Evolutionary conservation across 2,797 vertebrate genomes (phyloP), one percentile per base, ranked within the genome.

Genomic region (Sarcoramphus papa): DNA sequence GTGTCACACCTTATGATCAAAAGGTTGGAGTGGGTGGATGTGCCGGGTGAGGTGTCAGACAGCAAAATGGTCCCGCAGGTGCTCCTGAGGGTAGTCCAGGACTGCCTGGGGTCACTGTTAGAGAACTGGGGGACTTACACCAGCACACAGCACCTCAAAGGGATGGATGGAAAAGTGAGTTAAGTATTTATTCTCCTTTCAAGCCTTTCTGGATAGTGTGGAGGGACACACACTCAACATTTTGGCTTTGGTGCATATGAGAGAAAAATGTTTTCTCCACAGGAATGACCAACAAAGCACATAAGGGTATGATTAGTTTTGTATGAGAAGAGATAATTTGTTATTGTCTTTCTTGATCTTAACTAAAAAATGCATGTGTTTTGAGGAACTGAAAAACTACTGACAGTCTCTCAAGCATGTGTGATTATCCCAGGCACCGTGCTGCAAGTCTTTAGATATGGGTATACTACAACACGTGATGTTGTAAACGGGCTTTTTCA

Each of bases 1-100:
- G 5, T 59, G 60, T 67, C 45, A 37, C 40, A 67, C 35, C 3
- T n/a, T 47, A 22, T 0, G 0, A 30, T 45, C 7, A 7, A 73
- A 91, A 47, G 9, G 2, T 10, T 63, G n/a, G 65, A 83, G 33
- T 4, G 12, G 6, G 4, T 48, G 17, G 28, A 28, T 68, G 30
- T 35, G 31, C 33, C 40, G 45, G 23, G 43, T 47, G 48, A 80
- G 43, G 31, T 18, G 22, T 79, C 47, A 70, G 53, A 47, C 6
- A n/a, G 47, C n/a, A 89, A 51, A 62, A 54, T 20, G 12, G 8
- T 27, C 7, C n/a, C 11, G 11, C 12, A 35, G 15, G 16, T 63
- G 23, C 24, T 78, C 50, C 59, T 73, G 40, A 77, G 5, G 8
- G 25, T 13, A 79, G 23, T 22, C 33, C n/a, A 79, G 63, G 65